Base-by-base conservation (phyloP, 2,888 invertebrate genomes). In the Drosophila anceps region DNA sequence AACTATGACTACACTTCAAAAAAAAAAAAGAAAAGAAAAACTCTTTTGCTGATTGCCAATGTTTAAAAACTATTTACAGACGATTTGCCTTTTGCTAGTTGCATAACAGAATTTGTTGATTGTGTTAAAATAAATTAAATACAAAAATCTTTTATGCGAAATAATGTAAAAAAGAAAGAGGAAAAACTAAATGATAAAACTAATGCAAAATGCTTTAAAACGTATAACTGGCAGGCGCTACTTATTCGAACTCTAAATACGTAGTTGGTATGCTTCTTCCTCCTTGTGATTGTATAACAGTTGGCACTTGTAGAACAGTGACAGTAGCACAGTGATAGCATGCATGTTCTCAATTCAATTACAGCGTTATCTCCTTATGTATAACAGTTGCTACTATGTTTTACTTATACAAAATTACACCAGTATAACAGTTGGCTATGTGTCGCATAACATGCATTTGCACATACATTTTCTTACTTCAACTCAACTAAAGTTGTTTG, bases 231-330 rank as follows among this genome's bases (percentile, higher is more conserved):
- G 64, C 72, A 72, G 60, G 55, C 53, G 53, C 59, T 60, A 59
- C 69, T 59, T 79, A 76, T 79, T 68, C 68, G 68, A 73, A 64
- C 51, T 58, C 53, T 66, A 76, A 46, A 46, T 41, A 24, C 33
- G 48, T 43, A 51, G 54, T 39, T 24, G 41, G 31, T 74, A 53
- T 68, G 12, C 20, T 15, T 18, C 27, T 41, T 27, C 8, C 15
- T 41, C 15, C 61, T 39, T 44, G 50, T 20, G 43, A 13, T 65
- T 51, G 43, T 76, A 78, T 67, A 78, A 76, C 73, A 73, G 63
- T 67, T 73, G 62, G 60, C 62, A 63, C 62, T 70, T 50, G 61
- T 65, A 71, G 62, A 48, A 76, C 54, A 71, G 71, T 65, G 66
- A 29, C 33, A 41, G 12, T 41, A 33, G 50, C n/a, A n/a, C n/a